Base-by-base conservation (phyloP, 2,888 invertebrate species). In the Chironomus tentans region DNA sequence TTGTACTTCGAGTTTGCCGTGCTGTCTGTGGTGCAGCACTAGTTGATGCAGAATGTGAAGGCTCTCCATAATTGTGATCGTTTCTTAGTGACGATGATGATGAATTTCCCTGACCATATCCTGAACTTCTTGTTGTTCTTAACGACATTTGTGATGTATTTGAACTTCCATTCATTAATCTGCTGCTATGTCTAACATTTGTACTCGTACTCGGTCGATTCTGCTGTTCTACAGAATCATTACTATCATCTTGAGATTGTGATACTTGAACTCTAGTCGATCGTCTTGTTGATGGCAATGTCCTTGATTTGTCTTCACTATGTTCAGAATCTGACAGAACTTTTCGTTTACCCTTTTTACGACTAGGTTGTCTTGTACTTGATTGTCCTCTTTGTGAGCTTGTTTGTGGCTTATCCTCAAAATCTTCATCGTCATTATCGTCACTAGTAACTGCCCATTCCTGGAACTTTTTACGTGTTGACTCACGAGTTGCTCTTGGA, bases 221-320 rank as follows among this genome's bases (percentile, higher is more conserved):
- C 78, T 83, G 84, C 76, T 84, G 84, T 79, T 84, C n/a, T n/a
- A n/a, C 84, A 61, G 82, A 82, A 77, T 83, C 84, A 38, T 82
- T 79, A 2, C 82, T 80, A 62, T 76, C 76, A 1, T 78, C 77
- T n/a, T 73, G 76, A 82, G 83, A 75, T 78, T 77, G 72, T 76
- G 77, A 56, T 77, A 77, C 50, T 78, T 78, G 77, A 78, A 79
- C 77, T 77, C 79, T 77, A 77, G 78, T 76, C 76, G 78, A 69
- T 78, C 76, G 73, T 76, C 76, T 70, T 78, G n/a, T n/a, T n/a
- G 77, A 46, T 78, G 76, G 79, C 78, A 77, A 78, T 78, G 76
- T 78, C 77, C 77, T 80, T 38, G 80, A 79, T n/a, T 80, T 78
- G 28, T 81, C 79, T 56, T 78, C 79, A 78, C 80, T 78, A 77